Conservation (phyloP, 2,888 invertebrate genomes). For the Thymelicus lineola region DNA sequence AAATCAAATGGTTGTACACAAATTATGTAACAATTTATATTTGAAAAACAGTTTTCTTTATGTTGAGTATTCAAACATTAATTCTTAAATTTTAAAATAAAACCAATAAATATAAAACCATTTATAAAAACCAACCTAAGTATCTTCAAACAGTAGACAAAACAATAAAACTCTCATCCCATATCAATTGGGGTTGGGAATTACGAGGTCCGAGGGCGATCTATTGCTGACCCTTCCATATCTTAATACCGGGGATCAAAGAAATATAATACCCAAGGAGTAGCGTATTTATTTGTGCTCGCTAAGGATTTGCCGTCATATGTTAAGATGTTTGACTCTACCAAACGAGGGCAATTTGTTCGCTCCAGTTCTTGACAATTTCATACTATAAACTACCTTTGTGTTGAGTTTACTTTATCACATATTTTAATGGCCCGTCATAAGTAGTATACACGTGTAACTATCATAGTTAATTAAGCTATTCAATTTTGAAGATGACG, state of each 20-base stretch:
- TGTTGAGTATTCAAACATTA: too few relatives aligned
- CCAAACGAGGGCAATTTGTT: conserved; percentile 74
- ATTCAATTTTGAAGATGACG: too few relatives aligned
- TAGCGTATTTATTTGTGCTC: conserved; percentile 80
- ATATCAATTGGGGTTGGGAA: conserved; percentile 63
- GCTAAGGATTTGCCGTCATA: conserved; percentile 75
- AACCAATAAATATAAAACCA: background rate
- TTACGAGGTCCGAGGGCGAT: conserved; percentile 59
- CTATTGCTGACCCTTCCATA: conserved; percentile 74
- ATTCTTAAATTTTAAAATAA: too few relatives aligned
- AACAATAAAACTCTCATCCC: conserved; percentile 62
- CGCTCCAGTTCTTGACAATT: conserved; percentile 61
- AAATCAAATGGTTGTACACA: too few relatives aligned
- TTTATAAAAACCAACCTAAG: conserved; percentile 1
- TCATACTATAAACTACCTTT: background rate
- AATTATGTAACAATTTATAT: too few relatives aligned
- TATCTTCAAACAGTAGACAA: conserved; percentile 23
- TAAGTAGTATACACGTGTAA: too few relatives aligned
- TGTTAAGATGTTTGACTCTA: conserved; percentile 76
- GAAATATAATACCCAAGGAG: conserved; percentile 77
- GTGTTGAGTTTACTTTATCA: background rate
- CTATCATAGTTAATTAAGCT: too few relatives aligned
- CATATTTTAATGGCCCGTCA: background rate
- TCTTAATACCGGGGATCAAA: conserved; percentile 75
- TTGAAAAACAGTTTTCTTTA: too few relatives aligned